Conservation (phyloP, 2,797 vertebrate species). For the Taenioides sp. region DNA sequence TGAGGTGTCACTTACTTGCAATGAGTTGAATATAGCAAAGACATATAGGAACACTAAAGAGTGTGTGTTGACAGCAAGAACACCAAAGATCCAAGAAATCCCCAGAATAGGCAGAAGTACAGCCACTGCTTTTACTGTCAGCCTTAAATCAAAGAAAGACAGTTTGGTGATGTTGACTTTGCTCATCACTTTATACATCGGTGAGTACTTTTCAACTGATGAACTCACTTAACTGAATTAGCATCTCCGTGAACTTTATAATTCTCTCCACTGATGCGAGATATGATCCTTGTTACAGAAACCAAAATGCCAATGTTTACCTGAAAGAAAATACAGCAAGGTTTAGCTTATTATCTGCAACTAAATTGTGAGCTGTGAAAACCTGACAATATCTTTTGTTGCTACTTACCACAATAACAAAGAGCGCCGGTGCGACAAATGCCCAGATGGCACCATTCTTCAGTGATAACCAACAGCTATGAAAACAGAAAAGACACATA, state of each 20-base stretch:
- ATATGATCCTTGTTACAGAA: constrained; percentile 94
- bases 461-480: constrained; percentile 95
- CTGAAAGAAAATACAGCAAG: constrained; percentile 63
- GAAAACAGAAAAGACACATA: constrained; percentile 37
- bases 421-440: constrained; percentile 92
- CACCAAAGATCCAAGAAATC: constrained; percentile 95
- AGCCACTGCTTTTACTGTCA: constrained; percentile 93
- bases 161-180: not conserved
- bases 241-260: constrained; percentile 92
- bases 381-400: not conserved
- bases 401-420: constrained; percentile 89
- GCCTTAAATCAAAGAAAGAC: constrained; percentile 66
- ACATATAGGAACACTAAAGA: constrained; percentile 90
- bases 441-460: constrained; percentile 92
- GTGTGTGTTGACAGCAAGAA: constrained; percentile 88
- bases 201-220: no score
- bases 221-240: constrained; percentile 90
- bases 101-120: constrained; percentile 94
- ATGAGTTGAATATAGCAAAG: constrained; percentile 93
- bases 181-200: not conserved
- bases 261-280: constrained; percentile 92
- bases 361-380: not conserved
- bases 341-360: not conserved
- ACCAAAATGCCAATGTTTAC: constrained; percentile 93
- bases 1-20: constrained; percentile 80